Evolutionary conservation across 2,113 vertebrate species (phyloP).

Genomic region (Mirza zaza): DNA sequence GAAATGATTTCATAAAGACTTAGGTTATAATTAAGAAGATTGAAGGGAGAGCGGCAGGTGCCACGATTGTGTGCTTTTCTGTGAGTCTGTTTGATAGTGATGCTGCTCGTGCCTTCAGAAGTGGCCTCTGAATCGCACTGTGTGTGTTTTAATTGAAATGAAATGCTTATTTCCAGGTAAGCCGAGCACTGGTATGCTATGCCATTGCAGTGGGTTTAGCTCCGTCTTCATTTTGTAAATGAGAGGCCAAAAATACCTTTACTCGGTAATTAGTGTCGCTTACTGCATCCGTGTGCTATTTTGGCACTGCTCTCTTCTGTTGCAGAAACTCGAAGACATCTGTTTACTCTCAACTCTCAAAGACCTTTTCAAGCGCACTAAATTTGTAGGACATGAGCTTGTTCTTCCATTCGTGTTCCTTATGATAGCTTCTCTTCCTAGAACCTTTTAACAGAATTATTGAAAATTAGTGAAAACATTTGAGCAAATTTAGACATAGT

Average conservation of each 20-base stretch:
- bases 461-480: constrained; percentile 78
- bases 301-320: constrained; percentile 51
- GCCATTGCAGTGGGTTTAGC: background rate
- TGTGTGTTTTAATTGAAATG: background rate
- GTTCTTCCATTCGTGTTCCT: constrained; percentile 38
- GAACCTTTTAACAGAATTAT: constrained; percentile 67
- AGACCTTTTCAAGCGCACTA: constrained; percentile 64
- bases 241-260: constrained; percentile 66
- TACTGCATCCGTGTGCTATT: constrained; percentile 26
- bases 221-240: constrained; percentile 56
- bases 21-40: background rate
- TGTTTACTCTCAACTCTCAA: constrained; percentile 62
- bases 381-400: constrained; percentile 39
- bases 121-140: background rate
- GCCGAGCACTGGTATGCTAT: background rate
- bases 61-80: background rate
- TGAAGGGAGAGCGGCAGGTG: background rate
- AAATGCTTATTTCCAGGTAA: background rate
- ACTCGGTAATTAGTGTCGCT: background rate
- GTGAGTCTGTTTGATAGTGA: background rate
- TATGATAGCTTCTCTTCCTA: constrained; percentile 43
- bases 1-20: background rate
- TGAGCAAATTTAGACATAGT: constrained; percentile 76
- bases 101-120: background rate
- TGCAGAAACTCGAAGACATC: constrained; percentile 65